Evolutionary conservation across 2,888 invertebrate species (phyloP), one percentile per base, ranked within the genome.

Genomic region (Cremastobaeus sp.): DNA sequence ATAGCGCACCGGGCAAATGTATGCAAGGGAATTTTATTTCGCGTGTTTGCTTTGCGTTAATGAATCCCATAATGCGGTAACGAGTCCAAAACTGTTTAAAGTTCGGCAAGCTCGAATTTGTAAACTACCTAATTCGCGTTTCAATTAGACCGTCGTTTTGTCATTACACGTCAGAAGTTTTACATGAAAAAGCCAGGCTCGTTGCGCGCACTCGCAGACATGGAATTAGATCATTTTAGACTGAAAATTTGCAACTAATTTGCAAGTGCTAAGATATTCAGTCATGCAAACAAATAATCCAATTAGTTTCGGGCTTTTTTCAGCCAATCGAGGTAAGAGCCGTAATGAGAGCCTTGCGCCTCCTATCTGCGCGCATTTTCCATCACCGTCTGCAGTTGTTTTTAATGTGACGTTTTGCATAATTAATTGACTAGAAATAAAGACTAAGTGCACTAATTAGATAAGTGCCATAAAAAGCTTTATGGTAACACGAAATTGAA

Each of bases 361-460:
- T n/a, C n/a, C n/a, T n/a, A n/a, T n/a, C 9, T 4, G 20, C 12
- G 14, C 21, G 9, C 47, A 21, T 41, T 41, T 41, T 17, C 17
- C n/a, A 4, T n/a, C 34, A 8, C 18, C 21, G 14, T 6, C 35
- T 50, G 34, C 34, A 52, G 43, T 32, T 43, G 41, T 43, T 32
- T 43, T 48, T 39, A 48, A 30, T 8, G 39, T 15, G 32, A 50
- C 50, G 21, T 55, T 66, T 52, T 43, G 43, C 39, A 66, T 66
- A 34, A 66, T 57, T 57, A 66, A 55, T 66, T 66, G 48, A 48
- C 20, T 50, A 48, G 43, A 20, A 35, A 50, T 48, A 71, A 71
- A 62, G 28, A 35, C 15, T 57, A 25, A 57, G 50, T 18, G 35
- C 37, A 12, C 50, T 68, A 71, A 71, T 71, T 71, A 55, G 34